phyloP scores from a whole-genome alignment of 2,888 invertebrate species.

The Scotopteryx bipunctaria region DNA sequence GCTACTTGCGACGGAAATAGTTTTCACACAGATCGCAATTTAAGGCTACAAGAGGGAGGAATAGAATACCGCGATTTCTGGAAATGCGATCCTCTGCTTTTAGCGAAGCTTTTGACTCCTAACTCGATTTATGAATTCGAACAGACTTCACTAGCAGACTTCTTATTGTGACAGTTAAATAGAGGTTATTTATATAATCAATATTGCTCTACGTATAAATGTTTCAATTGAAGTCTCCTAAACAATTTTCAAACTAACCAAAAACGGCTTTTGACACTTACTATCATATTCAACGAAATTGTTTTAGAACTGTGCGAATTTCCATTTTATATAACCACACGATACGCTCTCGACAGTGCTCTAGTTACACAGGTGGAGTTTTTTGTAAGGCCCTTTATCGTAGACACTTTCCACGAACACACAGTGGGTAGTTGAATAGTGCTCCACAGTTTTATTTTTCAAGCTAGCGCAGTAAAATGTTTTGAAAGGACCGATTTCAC shows the following conservation, averaged over 20 bases:
- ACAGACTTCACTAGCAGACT: neutral
- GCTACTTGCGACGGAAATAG: slow-evolving; percentile 54
- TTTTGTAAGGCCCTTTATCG: slow-evolving; percentile 56
- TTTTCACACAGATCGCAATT: slow-evolving; percentile 40
- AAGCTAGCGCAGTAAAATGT: slow-evolving; percentile 74
- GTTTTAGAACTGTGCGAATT: slow-evolving; percentile 10
- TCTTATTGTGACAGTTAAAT: too few relatives aligned
- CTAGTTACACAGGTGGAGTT: slow-evolving; percentile 44
- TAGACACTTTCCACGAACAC: slow-evolving; percentile 57
- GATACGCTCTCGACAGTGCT: slow-evolving; percentile 33
- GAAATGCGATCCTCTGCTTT: slow-evolving; percentile 51
- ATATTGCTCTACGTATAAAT: too few relatives aligned
- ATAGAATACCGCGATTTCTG: slow-evolving; percentile 63
- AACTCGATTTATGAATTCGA: slow-evolving; percentile 16
- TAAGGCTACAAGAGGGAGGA: slow-evolving; percentile 52
- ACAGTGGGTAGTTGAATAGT: slow-evolving; percentile 64
- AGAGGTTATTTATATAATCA: too few relatives aligned
- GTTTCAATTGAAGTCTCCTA: too few relatives aligned
- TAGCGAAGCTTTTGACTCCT: slow-evolving; percentile 47
- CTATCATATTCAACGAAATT: neutral
- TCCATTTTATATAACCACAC: slow-evolving; percentile 19
- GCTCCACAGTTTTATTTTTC: slow-evolving; percentile 71
- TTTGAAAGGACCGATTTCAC: slow-evolving; percentile 82
- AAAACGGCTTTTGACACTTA: slow-evolving; percentile 5
- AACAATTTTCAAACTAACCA: neutral